Evolutionary conservation across 2,888 invertebrate species (phyloP), one percentile per base, ranked within the genome.

Genomic region (Tenodera sinensis): DNA sequence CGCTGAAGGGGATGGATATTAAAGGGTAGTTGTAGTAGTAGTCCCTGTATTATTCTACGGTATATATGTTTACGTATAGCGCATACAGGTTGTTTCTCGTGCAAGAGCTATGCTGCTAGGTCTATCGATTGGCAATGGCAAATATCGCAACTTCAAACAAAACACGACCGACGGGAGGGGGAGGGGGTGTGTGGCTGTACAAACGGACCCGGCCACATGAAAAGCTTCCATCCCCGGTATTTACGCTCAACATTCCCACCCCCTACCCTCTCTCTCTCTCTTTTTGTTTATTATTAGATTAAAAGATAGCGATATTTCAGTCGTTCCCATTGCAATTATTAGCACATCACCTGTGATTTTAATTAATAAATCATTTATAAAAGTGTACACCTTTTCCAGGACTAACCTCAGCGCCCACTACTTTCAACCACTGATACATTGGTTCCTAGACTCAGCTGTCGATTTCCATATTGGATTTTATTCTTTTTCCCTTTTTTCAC

Each of bases 71-170:
- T 42, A 42, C 30, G 34, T 42, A 30, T 34, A 85, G 30, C 85
- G 30, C 30, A 42, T 42, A 42, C 42, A 85, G 34, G 42, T 30
- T n/a, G 34, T 42, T 30, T 42, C 42, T 30, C 85, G 42, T 85
- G 85, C 85, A 71, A 71, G 28, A 81, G 85, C 85, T 54, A 88
- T 88, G 84, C 54, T 90, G 89, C 88, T 87, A n/a, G 20, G 54
- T 71, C 34, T 90, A 90, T 90, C 90, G 90, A 90, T 89, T 90
- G 83, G 85, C 28, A 88, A 85, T 83, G 54, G 54, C 89, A 89
- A 89, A 89, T 89, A 88, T 89, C 88, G 88, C 83, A 85, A 88
- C 84, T 84, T 88, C 84, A 88, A 88, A 88, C 84, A 71, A 84
- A 47, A 88, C 83, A 83, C 28, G 88, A 83, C 83, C 30, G 85